Evolutionary conservation across 2,113 vertebrate genomes (phyloP).

Genomic region (Rhinolophus ferrumequinum): DNA sequence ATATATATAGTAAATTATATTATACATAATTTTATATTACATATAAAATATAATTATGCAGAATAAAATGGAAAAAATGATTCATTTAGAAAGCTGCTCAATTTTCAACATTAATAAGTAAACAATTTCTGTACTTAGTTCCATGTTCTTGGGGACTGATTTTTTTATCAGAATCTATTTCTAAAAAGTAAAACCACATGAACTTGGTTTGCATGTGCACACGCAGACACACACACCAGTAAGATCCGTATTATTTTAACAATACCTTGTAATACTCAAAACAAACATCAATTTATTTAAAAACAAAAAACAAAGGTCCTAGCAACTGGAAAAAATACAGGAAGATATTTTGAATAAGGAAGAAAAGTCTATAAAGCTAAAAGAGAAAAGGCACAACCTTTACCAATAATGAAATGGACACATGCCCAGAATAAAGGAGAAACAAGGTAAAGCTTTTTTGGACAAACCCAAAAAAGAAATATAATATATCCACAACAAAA

Average conservation of each 20-base stretch:
- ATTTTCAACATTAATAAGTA: constrained; percentile 59
- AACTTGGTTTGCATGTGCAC: neutral
- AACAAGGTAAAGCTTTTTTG: constrained; percentile 56
- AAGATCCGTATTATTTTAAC: neutral
- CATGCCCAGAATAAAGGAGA: constrained; percentile 24
- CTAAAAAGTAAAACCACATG: constrained; percentile 52
- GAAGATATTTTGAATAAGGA: constrained; percentile 28
- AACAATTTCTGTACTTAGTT: constrained; percentile 67
- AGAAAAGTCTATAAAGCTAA: constrained; percentile 33
- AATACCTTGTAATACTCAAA: constrained; percentile 59
- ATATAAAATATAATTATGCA: constrained; percentile 9
- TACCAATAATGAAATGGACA: constrained; percentile 19
- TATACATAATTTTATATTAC: neutral
- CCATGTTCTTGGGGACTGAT: constrained; percentile 35
- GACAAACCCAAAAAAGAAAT: constrained; percentile 69
- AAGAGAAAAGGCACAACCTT: constrained; percentile 13
- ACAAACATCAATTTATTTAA: constrained; percentile 52
- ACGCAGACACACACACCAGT: neutral
- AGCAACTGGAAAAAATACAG: neutral
- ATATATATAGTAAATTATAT: neutral
- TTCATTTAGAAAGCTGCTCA: constrained; percentile 38
- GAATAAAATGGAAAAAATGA: constrained; percentile 18
- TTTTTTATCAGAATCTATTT: constrained; percentile 42
- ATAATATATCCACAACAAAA: neutral
- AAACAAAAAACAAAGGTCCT: neutral